A percentile compares a stretch with the other conserved stretches of the same genome.
These are phyloP conservation scores for Azorinus chamasolen DNA, from an alignment of 2,888 invertebrate genomes.

Conservation along the genomic window DNA sequence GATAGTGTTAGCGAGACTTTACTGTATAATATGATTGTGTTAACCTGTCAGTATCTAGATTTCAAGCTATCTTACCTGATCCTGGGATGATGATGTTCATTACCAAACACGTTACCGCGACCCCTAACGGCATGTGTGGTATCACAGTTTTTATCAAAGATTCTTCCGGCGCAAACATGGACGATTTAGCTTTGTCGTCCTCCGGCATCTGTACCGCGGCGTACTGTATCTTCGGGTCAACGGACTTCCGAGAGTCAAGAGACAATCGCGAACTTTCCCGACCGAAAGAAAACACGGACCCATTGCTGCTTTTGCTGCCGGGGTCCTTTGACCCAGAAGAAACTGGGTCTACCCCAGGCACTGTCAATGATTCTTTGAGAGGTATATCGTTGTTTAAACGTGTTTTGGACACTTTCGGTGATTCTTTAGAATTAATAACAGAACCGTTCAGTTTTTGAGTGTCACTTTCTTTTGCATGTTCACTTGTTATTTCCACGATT, in stretches of 20 bases:
- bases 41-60: too few relatives aligned
- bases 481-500: too few relatives aligned
- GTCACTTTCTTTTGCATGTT: too few relatives aligned
- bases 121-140: constrained; percentile 94
- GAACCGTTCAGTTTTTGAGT: too few relatives aligned
- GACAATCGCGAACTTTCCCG: constrained; percentile 30
- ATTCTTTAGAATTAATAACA: too few relatives aligned
- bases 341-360: constrained; percentile 7
- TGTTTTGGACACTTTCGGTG: too few relatives aligned
- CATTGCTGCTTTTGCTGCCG: background rate
- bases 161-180: constrained; percentile 72
- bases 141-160: constrained; percentile 97
- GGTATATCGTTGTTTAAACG: background rate
- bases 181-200: constrained; percentile 31
- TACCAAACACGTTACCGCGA: constrained; percentile 95
- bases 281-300: constrained; percentile 5
- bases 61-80: constrained; percentile 88
- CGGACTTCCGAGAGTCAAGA: constrained; percentile 15
- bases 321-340: background rate
- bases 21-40: too few relatives aligned
- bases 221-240: constrained; percentile 18
- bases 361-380: constrained; percentile 8
- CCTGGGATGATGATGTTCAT: constrained; percentile 94
- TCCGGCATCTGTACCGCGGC: constrained; percentile 28
- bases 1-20: too few relatives aligned